Percentiles rank a stretch among this genome's conserved stretches.
phyloP scores from a whole-genome alignment of 2,113 vertebrate species.

The Tor tambroides region DNA sequence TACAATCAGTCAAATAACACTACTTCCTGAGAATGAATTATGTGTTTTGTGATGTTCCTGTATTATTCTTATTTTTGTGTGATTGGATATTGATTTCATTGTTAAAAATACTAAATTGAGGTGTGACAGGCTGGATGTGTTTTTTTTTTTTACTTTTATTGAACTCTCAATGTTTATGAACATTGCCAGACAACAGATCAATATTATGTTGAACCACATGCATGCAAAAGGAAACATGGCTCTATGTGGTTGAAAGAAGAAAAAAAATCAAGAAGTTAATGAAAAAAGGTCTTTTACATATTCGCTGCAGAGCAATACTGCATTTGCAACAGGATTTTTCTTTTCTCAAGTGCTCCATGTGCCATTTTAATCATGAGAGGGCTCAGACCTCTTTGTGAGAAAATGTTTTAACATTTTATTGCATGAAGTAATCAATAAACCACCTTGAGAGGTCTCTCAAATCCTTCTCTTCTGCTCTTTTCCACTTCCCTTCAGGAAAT shows the following conservation, averaged over 20 bases:
- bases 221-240: neutral
- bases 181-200: neutral
- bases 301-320: neutral
- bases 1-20: neutral
- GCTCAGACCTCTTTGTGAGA: neutral
- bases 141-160: neutral
- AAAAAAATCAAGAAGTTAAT: neutral
- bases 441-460: neutral
- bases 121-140: neutral
- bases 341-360: neutral
- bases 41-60: neutral
- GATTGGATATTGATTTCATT: neutral
- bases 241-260: neutral
- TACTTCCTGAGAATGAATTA: neutral
- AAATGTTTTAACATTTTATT: neutral
- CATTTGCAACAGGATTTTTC: neutral
- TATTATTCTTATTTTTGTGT: neutral
- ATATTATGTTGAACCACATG: neutral
- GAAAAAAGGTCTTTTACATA: neutral
- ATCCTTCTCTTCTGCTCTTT: conserved; percentile 11
- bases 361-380: neutral
- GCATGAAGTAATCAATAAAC: conserved; percentile 3
- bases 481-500: neutral
- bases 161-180: neutral
- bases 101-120: neutral